A percentile compares a stretch with the other conserved stretches of the same genome.
Conservation (phyloP, 1,140 invertebrate genomes). For the Cheumatopsyche charites region DNA sequence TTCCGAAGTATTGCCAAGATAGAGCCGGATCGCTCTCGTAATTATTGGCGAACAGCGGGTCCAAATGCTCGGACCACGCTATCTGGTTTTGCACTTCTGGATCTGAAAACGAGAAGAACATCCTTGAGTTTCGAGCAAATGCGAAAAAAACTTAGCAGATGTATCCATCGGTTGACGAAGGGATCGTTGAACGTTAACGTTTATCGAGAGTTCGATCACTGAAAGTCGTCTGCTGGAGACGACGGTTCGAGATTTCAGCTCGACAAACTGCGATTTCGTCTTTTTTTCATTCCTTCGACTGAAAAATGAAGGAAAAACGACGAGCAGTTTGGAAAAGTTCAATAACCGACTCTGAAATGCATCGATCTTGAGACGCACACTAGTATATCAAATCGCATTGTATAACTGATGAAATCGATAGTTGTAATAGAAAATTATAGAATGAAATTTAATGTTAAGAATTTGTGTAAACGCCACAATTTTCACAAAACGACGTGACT, state of each 20-base stretch:
- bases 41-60: constrained; percentile 90
- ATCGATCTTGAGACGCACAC: too few relatives aligned
- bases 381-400: too few relatives aligned
- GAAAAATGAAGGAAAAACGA: not conserved
- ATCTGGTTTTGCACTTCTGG: constrained; percentile 82
- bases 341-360: too few relatives aligned
- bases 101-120: constrained; percentile 60
- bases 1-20: constrained; percentile 97
- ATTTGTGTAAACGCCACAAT: too few relatives aligned
- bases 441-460: too few relatives aligned
- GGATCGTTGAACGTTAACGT: constrained; percentile 4
- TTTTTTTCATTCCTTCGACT: too few relatives aligned
- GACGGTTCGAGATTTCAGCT: not conserved
- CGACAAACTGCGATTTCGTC: constrained; percentile 26
- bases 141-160: not conserved
- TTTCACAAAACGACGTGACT: too few relatives aligned
- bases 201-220: constrained; percentile 16
- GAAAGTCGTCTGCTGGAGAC: constrained; percentile 29
- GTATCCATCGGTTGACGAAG: not conserved
- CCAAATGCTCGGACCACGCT: constrained; percentile 90
- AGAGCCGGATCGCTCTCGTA: constrained; percentile 89
- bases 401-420: too few relatives aligned
- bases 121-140: not conserved
- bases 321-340: too few relatives aligned
- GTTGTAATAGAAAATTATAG: too few relatives aligned